Evolutionary conservation across 2,113 vertebrate species (phyloP), one percentile per base, ranked within the genome.

Genomic region (Telmatochromis bifrenatus): DNA sequence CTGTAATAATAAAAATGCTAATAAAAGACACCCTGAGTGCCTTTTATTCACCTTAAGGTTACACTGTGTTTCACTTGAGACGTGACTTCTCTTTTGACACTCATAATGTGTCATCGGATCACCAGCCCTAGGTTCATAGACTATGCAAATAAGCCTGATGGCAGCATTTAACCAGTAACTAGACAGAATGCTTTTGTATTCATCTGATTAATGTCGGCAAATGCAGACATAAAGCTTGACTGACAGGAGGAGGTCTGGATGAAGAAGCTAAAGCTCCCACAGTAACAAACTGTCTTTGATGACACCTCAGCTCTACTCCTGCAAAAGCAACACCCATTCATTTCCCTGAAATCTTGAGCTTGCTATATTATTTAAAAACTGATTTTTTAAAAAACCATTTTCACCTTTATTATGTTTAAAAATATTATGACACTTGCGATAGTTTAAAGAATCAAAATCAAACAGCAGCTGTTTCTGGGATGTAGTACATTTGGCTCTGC

Each of bases 181-280:
- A 68, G 84, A 86, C 90, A 83, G 79, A 42, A 84, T 33, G 88
- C 83, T 70, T 53, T 82, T 87, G 90, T 89, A 92, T 92, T 94
- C 89, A 86, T 86, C 84, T 94, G 91, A 91, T 93, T 91, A 94
- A 94, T 88, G 60, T 56, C 26, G 33, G 17, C 87, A 90, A 90
- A 86, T 83, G 81, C 84, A 79, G 81, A 55, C 83, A 87, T 60
- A 86, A 81, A 93, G 82, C 81, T 54, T 79, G 47, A 62, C 17
- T 62, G 84, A 79, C 51, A 15, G 55, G 19, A 70, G 82, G 53
- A 26, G 23, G 56, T 60, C 35, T 49, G 53, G 14, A 77, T 55
- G 49, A 55, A 68, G 60, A 84, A 53, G 70, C 51, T 28, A n/a
- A 17, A 75, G 17, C 68, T 49, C 70, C 51, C 45, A 80, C 42